Percentiles rank a stretch among this genome's conserved stretches.
Conservation (phyloP, 2,888 invertebrate genomes). For the Drosophila mimetica region DNA sequence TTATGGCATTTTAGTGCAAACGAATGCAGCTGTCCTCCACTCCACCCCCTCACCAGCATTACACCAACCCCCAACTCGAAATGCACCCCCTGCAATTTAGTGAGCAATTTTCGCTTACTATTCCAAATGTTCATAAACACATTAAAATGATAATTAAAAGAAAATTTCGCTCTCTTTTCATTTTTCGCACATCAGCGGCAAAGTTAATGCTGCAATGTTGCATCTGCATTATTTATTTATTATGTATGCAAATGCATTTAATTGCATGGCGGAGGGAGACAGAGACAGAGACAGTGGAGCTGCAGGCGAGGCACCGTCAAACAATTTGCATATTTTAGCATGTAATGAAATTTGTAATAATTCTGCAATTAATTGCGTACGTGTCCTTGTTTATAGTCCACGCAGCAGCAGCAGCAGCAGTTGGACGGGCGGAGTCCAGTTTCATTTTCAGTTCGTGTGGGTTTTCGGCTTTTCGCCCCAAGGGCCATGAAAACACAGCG, state of each 20-base stretch:
- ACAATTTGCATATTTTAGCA: constrained; percentile 81
- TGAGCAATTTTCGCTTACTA: constrained; percentile 70
- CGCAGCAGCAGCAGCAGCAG: constrained; percentile 15
- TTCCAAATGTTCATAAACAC: constrained; percentile 80
- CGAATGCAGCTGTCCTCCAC: constrained; percentile 62
- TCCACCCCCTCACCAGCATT: background rate
- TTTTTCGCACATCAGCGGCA: constrained; percentile 47
- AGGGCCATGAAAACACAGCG: constrained; percentile 17
- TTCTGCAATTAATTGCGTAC: constrained; percentile 81
- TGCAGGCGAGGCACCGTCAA: constrained; percentile 53
- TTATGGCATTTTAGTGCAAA: constrained; percentile 42
- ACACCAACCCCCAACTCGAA: background rate
- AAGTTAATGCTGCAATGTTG: constrained; percentile 50
- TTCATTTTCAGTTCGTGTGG: constrained; percentile 36
- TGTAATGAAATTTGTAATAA: constrained; percentile 81
- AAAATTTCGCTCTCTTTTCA: constrained; percentile 48
- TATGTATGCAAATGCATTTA: constrained; percentile 82
- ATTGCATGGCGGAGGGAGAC: constrained; percentile 63
- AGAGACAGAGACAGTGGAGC: background rate
- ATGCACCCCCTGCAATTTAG: constrained; percentile 53
- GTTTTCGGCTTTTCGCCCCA: constrained; percentile 25
- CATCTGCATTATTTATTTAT: constrained; percentile 78
- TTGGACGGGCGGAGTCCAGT: constrained; percentile 21
- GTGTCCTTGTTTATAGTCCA: constrained; percentile 70
- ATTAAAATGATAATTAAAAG: constrained; percentile 81